A percentile compares a stretch with the other conserved stretches of the same genome.
phyloP scores from a whole-genome alignment of 2,888 invertebrate species.

The Quadriops clusia region DNA sequence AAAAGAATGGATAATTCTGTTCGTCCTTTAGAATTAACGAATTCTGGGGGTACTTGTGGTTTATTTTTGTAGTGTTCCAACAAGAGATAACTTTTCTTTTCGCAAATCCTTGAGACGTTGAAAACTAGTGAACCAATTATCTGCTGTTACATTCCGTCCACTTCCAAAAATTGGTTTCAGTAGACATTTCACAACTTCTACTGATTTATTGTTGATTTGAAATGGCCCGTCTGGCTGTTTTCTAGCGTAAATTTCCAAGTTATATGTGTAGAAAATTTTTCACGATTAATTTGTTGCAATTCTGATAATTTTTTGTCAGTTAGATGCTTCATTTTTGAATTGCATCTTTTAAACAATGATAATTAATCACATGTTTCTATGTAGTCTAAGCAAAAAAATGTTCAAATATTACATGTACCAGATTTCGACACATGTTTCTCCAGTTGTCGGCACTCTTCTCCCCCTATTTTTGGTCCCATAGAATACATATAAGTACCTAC shows the following conservation, averaged over 20 bases:
- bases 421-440: too few relatives aligned
- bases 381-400: too few relatives aligned
- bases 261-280: conserved; percentile 15
- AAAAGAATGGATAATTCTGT: conserved; percentile 1
- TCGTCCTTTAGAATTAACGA: conserved; percentile 3
- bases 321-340: too few relatives aligned
- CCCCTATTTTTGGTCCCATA: too few relatives aligned
- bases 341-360: too few relatives aligned
- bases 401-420: too few relatives aligned
- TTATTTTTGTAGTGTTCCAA: conserved; percentile 2
- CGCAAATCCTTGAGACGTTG: conserved; percentile 10
- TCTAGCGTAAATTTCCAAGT: conserved; percentile 18
- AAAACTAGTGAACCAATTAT: conserved; percentile 14
- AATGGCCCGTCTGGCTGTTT: conserved; percentile 17
- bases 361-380: too few relatives aligned
- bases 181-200: conserved; percentile 15
- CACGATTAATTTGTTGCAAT: too few relatives aligned
- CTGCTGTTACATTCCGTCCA: conserved; percentile 16
- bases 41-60: conserved; percentile 1
- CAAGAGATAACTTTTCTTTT: conserved; percentile 5
- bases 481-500: too few relatives aligned
- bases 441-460: too few relatives aligned
- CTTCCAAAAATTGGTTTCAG: conserved; percentile 12
- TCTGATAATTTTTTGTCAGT: too few relatives aligned
- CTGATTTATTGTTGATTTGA: conserved; percentile 14